Percentiles rank a stretch among this genome's conserved stretches.
These are phyloP conservation scores for Choreutis nemorana DNA, from an alignment of 2,888 invertebrate species.

Conservation along the genomic window DNA sequence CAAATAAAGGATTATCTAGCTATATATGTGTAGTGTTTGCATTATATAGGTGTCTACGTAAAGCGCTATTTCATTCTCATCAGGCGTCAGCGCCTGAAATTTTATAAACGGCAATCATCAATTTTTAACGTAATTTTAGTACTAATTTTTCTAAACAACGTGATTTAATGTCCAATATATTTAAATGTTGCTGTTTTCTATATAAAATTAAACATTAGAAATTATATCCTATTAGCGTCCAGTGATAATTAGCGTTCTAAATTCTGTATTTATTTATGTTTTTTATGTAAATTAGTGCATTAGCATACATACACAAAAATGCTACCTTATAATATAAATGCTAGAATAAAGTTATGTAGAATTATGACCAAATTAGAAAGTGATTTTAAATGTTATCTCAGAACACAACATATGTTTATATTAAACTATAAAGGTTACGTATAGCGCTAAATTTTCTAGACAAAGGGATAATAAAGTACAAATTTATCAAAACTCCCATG, in stretches of 20 bases:
- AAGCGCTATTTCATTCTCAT: no score
- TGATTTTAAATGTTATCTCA: conserved; percentile 38
- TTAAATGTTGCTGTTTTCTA: conserved; percentile 43
- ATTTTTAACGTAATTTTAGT: no score
- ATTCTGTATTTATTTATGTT: no score
- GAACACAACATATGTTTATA: conserved; percentile 43
- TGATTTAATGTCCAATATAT: conserved; percentile 49
- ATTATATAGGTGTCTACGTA: not conserved
- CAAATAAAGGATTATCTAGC: not conserved
- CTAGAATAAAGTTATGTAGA: conserved; percentile 50
- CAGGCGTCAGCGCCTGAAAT: no score
- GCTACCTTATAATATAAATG: no score
- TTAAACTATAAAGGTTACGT: conserved; percentile 27
- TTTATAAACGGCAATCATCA: no score
- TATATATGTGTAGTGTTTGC: not conserved
- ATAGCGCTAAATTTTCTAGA: conserved; percentile 25
- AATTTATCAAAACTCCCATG: conserved; percentile 52
- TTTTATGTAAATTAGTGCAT: no score
- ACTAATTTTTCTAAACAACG: conserved; percentile 24
- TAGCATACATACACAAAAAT: no score
- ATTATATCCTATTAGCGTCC: conserved; percentile 33
- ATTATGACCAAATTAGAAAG: conserved; percentile 55
- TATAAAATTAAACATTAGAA: conserved; percentile 23
- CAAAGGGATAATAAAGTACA: conserved; percentile 48
- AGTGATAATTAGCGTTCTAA: no score